Conservation (phyloP, 2,797 vertebrate genomes). For the Pseudomugil tenellus region DNA sequence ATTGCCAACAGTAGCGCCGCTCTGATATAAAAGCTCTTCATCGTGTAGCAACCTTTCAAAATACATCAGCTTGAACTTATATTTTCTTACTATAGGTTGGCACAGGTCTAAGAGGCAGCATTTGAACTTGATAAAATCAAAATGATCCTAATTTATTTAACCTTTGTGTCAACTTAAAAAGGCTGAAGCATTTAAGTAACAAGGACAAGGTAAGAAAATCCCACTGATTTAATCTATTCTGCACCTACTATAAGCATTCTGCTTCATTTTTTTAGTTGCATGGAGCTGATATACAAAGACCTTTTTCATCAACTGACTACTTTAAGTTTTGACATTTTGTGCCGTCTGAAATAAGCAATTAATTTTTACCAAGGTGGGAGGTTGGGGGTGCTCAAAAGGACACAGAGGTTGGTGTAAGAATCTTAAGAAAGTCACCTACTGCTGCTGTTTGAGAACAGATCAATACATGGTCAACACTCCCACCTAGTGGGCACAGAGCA, state of each 20-base stretch:
- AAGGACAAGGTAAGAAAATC: neutral
- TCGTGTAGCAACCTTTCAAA: constrained; percentile 42
- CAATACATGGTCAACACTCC: constrained; percentile 44
- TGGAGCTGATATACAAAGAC: neutral
- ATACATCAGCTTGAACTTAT: neutral
- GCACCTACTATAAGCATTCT: neutral
- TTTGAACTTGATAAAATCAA: constrained; percentile 1
- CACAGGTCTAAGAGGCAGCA: no score
- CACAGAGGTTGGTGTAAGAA: neutral
- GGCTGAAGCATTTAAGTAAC: neutral
- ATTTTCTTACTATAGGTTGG: neutral
- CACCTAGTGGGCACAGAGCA: constrained; percentile 58
- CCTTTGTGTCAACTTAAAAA: neutral
- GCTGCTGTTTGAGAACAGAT: neutral
- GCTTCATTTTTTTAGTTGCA: neutral
- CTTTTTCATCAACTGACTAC: neutral
- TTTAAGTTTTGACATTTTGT: neutral
- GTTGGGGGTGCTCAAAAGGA: neutral
- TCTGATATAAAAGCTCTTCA: constrained; percentile 26
- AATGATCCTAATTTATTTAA: neutral
- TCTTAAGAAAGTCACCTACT: neutral
- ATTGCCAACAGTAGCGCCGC: neutral
- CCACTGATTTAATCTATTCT: neutral
- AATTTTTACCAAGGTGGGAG: fast-evolving
- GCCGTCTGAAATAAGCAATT: neutral